Conservation (phyloP, 1,140 invertebrate species). For the Linepithema humile region DNA sequence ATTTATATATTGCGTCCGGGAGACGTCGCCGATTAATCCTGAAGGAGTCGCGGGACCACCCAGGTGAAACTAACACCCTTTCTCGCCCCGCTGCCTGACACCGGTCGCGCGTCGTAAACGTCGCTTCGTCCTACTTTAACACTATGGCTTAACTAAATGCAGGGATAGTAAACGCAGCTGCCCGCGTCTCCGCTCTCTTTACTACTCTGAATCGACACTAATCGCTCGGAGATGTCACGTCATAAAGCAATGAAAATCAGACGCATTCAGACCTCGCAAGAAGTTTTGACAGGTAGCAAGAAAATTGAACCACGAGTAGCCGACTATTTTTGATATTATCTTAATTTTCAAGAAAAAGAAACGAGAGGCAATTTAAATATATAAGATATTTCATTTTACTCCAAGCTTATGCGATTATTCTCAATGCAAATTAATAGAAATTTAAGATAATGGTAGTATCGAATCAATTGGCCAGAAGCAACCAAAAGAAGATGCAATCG, state of each 20-base stretch:
- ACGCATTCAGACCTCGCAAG: background rate
- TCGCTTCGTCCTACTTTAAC: slow-evolving; percentile 75
- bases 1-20: slow-evolving; percentile 83
- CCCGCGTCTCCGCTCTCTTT: slow-evolving; percentile 40
- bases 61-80: slow-evolving; percentile 82
- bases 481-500: background rate
- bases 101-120: slow-evolving; percentile 78
- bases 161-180: slow-evolving; percentile 60
- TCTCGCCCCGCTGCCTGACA: slow-evolving; percentile 75
- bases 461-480: slow-evolving; percentile 6
- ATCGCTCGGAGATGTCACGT: slow-evolving; percentile 38
- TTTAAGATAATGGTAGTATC: background rate
- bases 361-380: background rate
- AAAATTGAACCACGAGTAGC: background rate
- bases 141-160: slow-evolving; percentile 68
- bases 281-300: background rate
- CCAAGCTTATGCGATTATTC: background rate
- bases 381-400: background rate
- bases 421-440: slow-evolving; percentile 6
- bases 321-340: background rate
- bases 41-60: slow-evolving; percentile 81
- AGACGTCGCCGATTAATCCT: slow-evolving; percentile 82
- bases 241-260: background rate
- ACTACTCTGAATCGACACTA: slow-evolving; percentile 51
- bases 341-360: background rate